Conservation (phyloP, 2,113 vertebrate species). For the Drymodes brunneopygia region DNA sequence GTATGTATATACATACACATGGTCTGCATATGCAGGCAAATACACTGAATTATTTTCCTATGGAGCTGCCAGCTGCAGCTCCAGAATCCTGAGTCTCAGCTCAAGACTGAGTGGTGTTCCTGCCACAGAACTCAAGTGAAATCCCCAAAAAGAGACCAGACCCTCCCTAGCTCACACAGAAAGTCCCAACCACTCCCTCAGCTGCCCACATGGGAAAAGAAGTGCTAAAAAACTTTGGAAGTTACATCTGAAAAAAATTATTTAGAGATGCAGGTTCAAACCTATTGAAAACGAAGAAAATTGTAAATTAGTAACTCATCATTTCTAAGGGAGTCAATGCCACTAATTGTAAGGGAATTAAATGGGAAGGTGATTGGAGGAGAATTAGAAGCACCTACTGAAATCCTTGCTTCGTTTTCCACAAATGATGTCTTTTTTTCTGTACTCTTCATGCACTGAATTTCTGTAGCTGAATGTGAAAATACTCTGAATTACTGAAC, state of each 20-base stretch:
- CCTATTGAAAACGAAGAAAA: background rate
- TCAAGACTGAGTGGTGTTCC: accelerated
- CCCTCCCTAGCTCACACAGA: background rate
- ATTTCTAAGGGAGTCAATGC: background rate
- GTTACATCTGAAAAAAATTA: background rate
- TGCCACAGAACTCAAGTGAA: background rate
- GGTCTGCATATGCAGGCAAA: background rate
- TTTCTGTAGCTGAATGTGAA: background rate
- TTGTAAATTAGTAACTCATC: background rate
- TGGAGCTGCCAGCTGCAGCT: background rate
- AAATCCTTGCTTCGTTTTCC: background rate
- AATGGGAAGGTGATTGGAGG: background rate
- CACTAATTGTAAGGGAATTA: background rate
- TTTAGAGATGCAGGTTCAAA: background rate
- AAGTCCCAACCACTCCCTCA: background rate
- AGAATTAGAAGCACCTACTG: background rate
- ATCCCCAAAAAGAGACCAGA: background rate
- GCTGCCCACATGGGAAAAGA: background rate
- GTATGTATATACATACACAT: background rate
- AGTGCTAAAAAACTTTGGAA: background rate
- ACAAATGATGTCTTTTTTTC: background rate
- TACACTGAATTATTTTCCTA: background rate
- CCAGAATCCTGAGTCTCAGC: background rate
- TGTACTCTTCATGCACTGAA: background rate
- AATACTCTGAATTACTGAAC: background rate